These are phyloP conservation scores for Acomys russatus DNA, from an alignment of 2,797 vertebrate genomes.

Conservation along the genomic window DNA sequence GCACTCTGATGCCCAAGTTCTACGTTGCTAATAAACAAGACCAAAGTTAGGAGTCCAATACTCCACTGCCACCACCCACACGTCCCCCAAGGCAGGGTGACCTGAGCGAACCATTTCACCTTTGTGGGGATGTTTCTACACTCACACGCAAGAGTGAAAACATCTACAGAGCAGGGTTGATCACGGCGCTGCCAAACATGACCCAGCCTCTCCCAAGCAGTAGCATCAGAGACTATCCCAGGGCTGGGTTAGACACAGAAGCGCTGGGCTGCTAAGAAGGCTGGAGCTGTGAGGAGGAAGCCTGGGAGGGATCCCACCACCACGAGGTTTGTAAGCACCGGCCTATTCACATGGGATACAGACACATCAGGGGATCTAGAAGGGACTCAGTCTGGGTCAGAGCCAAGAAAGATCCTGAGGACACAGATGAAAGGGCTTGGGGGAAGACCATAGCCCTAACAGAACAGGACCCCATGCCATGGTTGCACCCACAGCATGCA, in stretches of 20 bases:
- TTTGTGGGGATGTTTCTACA: not conserved
- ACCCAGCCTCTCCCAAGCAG: not conserved
- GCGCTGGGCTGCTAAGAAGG: not conserved
- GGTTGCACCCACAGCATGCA: not conserved
- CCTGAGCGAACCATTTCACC: not conserved
- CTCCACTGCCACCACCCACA: fast-evolving
- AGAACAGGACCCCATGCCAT: not conserved
- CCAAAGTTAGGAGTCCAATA: not conserved
- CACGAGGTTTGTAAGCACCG: too few relatives aligned
- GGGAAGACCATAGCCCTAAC: fast-evolving
- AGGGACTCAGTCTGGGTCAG: not conserved
- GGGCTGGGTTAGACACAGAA: fast-evolving
- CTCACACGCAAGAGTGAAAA: not conserved
- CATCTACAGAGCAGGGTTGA: fast-evolving
- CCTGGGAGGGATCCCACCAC: not conserved
- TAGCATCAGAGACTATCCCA: fast-evolving
- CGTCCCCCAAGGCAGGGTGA: fast-evolving
- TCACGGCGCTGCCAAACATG: fast-evolving
- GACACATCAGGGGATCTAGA: not conserved
- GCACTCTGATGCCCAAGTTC: not conserved
- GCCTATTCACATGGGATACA: not conserved
- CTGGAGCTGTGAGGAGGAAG: fast-evolving
- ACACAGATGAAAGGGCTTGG: not conserved
- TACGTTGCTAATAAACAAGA: not conserved
- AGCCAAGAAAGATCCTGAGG: not conserved